Evolutionary conservation across 2,113 vertebrate species (phyloP).

Genomic region (Chloropsis hardwickii): DNA sequence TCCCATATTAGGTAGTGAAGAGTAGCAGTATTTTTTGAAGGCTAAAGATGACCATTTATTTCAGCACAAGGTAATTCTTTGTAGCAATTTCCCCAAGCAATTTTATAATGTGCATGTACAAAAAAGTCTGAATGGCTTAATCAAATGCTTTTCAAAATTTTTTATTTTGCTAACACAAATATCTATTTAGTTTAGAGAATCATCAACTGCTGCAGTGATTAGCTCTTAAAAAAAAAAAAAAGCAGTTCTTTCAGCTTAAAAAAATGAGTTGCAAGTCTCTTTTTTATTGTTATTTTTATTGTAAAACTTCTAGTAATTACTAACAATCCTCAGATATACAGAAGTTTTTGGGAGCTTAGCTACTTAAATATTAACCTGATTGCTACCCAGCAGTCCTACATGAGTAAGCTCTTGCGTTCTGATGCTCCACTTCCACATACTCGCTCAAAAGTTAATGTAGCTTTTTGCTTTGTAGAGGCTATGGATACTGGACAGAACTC

Average conservation of each 20-base stretch:
- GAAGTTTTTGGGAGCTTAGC: neutral
- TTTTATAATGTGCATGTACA: neutral
- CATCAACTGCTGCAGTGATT: neutral
- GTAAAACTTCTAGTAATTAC: neutral
- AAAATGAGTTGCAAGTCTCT: neutral
- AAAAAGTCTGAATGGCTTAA: neutral
- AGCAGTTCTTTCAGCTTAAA: neutral
- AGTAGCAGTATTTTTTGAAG: neutral
- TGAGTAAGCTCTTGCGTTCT: neutral
- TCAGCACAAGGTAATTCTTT: neutral
- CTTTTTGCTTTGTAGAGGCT: neutral
- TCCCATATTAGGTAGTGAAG: neutral
- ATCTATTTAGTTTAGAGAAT: neutral
- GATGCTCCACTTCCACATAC: neutral
- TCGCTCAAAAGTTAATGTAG: neutral
- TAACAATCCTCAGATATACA: neutral
- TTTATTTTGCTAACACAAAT: neutral
- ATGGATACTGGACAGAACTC: neutral
- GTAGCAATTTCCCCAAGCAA: neutral
- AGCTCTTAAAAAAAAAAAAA: neutral
- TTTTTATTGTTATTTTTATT: neutral
- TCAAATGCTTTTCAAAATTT: neutral
- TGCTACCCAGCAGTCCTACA: neutral
- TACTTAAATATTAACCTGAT: neutral
- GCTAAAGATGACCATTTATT: neutral